Base-by-base conservation (phyloP, 2,113 vertebrate genomes). In the Mobula birostris region DNA sequence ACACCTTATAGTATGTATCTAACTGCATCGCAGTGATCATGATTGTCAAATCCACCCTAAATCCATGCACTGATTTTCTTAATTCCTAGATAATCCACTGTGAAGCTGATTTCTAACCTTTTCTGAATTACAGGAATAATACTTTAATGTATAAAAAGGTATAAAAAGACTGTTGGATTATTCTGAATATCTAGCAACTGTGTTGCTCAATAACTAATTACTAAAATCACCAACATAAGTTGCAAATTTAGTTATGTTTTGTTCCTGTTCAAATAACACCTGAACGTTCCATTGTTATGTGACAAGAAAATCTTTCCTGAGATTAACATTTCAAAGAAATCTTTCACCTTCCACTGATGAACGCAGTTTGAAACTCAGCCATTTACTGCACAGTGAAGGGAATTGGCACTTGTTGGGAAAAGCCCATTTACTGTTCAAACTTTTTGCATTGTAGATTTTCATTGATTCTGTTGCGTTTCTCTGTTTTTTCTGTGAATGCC, bases 31-130 rank as follows among this genome's bases (percentile, higher is more conserved):
- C 21, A 83, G 19, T 56, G 6, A 87, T 58, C 14, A 12, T 88
- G 58, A 88, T 88, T 63, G 24, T 88, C 27, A n/a, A 63, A n/a
- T 14, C 56, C 56, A 87, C 12, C 27, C 24, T 83, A 83, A 83
- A 83, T 83, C 40, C 40, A 83, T 83, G 79, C 32, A 48, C 14
- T 83, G 19, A 83, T 83, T 40, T 87, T 61, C 56, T 29, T 27
- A 87, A 87, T 63, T 87, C 58, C 12, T 29, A n/a, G 85, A 88
- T 17, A 88, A 66, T 88, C 85, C 56, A 88, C 85, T 63, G 58
- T 88, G 58, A 88, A 63, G 56, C 12, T 88, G 85, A 88, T 88
- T 29, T 63, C n/a, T 63, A 88, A 88, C 58, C 27, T n/a, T 88
- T n/a, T 88, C 27, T 63, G 58, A 1, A 32, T 63, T 88, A 29